Percentiles rank a stretch among this genome's conserved stretches.
Conservation (phyloP, 2,113 vertebrate genomes). For the Urocolius indicus region DNA sequence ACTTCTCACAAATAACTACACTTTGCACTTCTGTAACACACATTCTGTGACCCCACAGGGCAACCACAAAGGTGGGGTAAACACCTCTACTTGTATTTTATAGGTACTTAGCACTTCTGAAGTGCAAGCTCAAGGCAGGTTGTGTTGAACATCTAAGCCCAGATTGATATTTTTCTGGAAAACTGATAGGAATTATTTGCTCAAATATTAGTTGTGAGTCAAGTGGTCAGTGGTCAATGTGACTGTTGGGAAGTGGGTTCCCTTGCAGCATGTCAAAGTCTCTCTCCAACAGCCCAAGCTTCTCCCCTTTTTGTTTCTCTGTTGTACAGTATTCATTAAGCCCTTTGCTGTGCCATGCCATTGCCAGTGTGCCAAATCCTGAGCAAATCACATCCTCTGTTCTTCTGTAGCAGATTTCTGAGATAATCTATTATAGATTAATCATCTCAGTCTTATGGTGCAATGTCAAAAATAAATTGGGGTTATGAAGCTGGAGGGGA, state of each 20-base stretch:
- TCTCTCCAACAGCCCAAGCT: not conserved
- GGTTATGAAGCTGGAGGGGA: slow-evolving; percentile 32
- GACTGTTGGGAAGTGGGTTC: not conserved
- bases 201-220: not conserved
- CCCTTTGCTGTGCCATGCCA: not conserved
- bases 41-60: not conserved
- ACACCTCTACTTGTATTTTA: not conserved
- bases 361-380: slow-evolving; percentile 39
- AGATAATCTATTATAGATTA: slow-evolving; percentile 58
- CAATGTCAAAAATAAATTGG: slow-evolving; percentile 69
- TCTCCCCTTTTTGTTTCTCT: slow-evolving; percentile 1
- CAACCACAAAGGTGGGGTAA: not conserved
- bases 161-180: not conserved
- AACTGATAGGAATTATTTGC: not conserved
- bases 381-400: slow-evolving; percentile 24
- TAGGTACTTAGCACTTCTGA: not conserved
- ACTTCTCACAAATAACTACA: slow-evolving; percentile 1
- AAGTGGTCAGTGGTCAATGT: not conserved
- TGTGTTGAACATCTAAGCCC: not conserved
- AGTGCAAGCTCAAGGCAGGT: not conserved
- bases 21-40: not conserved
- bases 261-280: not conserved
- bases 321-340: not conserved
- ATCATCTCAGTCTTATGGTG: slow-evolving; percentile 40
- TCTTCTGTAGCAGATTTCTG: slow-evolving; percentile 26